A percentile compares a stretch with the other conserved stretches of the same genome.
These are phyloP conservation scores for Myotis davidii DNA, from an alignment of 2,113 vertebrate genomes.

Conservation along the genomic window DNA sequence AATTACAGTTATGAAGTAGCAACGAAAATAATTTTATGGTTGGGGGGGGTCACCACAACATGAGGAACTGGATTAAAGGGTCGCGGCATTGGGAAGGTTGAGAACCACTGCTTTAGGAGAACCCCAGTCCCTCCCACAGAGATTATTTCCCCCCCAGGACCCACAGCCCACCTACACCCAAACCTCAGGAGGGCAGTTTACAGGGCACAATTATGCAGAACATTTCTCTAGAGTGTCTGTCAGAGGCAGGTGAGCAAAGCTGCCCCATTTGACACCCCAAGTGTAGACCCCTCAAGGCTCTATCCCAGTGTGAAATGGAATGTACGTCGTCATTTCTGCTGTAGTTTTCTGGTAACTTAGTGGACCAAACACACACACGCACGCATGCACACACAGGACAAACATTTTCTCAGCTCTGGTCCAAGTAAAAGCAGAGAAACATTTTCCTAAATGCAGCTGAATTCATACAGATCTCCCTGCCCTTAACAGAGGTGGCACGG, in stretches of 20 bases:
- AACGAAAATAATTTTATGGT: too few species aligned
- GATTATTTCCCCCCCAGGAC: background rate
- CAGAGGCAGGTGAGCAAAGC: background rate
- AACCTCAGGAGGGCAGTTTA: background rate
- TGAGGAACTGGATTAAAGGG: too few species aligned
- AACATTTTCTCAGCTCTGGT: background rate
- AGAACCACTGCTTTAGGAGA: background rate
- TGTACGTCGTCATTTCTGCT: background rate
- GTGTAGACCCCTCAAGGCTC: background rate
- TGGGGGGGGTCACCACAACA: too few species aligned
- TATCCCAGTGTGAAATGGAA: background rate
- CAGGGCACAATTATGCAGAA: background rate
- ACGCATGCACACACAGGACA: background rate
- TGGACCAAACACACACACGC: background rate
- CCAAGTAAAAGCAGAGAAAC: background rate
- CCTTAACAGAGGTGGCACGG: background rate
- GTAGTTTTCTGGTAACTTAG: background rate
- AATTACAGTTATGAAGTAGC: too few species aligned
- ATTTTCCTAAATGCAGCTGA: background rate
- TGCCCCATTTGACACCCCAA: background rate
- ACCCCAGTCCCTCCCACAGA: background rate
- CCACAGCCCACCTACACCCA: background rate
- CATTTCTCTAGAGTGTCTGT: background rate
- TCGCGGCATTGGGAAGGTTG: too few species aligned
- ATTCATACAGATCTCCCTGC: background rate